These are phyloP conservation scores for Patella pellucida DNA, from an alignment of 2,888 invertebrate species.

Conservation along the genomic window DNA sequence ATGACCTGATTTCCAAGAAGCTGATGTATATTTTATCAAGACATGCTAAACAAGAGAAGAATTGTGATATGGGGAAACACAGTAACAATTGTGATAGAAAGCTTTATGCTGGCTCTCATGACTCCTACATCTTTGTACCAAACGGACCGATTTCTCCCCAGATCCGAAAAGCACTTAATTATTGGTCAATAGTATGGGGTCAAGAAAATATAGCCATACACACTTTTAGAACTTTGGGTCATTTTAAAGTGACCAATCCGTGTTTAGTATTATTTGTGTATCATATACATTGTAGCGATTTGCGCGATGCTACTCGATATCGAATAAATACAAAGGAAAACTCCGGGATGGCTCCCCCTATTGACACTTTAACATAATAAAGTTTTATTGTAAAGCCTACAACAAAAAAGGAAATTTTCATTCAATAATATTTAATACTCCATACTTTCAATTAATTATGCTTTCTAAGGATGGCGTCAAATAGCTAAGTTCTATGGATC, in stretches of 20 bases:
- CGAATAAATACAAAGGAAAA: too few species aligned
- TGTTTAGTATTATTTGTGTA: slow-evolving; percentile 20
- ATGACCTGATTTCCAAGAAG: background rate
- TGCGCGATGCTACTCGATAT: background rate
- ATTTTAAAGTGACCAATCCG: slow-evolving; percentile 21
- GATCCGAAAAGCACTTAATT: background rate
- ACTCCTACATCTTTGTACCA: slow-evolving; percentile 21
- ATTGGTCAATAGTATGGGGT: background rate
- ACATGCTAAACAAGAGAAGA: slow-evolving; percentile 15
- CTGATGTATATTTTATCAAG: slow-evolving; percentile 19
- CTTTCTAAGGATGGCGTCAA: too few species aligned
- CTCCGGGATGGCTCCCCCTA: background rate
- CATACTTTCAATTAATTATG: too few species aligned
- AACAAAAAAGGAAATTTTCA: too few species aligned
- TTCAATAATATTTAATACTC: too few species aligned
- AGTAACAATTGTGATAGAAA: background rate
- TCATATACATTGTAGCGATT: slow-evolving; percentile 20
- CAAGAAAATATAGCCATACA: slow-evolving; percentile 15
- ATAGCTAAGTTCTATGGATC: too few species aligned
- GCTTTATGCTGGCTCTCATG: slow-evolving; percentile 18
- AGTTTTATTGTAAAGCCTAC: background rate
- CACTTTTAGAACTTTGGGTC: slow-evolving; percentile 13
- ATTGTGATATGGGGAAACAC: slow-evolving; percentile 17
- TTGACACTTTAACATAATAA: background rate
- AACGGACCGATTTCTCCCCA: background rate